A percentile compares a stretch with the other conserved stretches of the same genome.
phyloP scores from a whole-genome alignment of 2,113 vertebrate genomes.

The Lagopus leucura region DNA sequence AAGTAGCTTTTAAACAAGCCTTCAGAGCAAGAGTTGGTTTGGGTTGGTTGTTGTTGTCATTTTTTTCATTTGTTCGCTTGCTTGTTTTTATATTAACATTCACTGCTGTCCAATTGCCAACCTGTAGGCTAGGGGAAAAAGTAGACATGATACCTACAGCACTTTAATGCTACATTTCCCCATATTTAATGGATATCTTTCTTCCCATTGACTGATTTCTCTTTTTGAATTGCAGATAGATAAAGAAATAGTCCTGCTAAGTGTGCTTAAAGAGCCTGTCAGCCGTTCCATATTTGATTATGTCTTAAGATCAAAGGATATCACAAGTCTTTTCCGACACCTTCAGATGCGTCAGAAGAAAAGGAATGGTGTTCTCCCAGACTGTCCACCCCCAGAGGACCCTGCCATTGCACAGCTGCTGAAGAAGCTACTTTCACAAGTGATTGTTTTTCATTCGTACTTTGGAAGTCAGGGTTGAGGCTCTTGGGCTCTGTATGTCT shows the following conservation, averaged over 20 bases:
- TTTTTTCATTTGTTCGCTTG: too few species aligned
- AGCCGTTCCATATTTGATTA: constrained; percentile 98
- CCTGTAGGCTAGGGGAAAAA: not conserved
- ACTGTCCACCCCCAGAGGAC: constrained; percentile 91
- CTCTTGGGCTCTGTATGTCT: not conserved
- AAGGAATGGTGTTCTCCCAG: constrained; percentile 85
- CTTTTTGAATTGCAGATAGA: constrained; percentile 85
- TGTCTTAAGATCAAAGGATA: constrained; percentile 94
- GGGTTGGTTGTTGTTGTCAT: not conserved
- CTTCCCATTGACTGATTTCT: not conserved
- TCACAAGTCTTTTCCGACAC: constrained; percentile 91
- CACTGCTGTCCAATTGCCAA: not conserved
- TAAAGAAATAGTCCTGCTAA: constrained; percentile 95
- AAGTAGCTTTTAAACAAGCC: not conserved
- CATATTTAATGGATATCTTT: not conserved
- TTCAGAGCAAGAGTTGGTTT: not conserved
- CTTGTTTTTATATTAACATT: not conserved
- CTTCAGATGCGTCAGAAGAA: constrained; percentile 94
- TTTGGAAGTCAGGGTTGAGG: not conserved
- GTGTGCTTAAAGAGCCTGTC: constrained; percentile 95
- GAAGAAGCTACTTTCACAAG: constrained; percentile 97
- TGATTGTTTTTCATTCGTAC: constrained; percentile 48
- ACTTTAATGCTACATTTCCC: not conserved
- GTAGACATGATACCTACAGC: not conserved
- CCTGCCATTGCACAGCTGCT: constrained; percentile 93